phyloP scores from a whole-genome alignment of 2,797 vertebrate genomes.

The Psittacula echo region DNA sequence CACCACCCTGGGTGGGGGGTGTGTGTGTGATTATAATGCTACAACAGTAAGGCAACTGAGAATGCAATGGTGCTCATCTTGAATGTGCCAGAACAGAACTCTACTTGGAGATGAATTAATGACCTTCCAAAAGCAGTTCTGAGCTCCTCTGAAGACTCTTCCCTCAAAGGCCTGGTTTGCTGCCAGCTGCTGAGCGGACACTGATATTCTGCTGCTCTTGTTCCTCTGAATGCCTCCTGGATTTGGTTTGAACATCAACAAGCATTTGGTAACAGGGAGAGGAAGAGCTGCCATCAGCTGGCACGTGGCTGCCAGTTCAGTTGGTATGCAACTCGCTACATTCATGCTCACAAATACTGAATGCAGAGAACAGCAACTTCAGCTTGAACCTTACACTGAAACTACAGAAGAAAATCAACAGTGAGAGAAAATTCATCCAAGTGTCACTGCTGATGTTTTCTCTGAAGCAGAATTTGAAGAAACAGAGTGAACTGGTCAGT shows the following conservation, averaged over 20 bases:
- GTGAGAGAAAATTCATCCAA: not conserved
- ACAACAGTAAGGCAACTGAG: not conserved
- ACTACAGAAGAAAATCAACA: not conserved
- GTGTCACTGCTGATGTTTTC: not conserved
- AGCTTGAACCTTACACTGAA: not conserved
- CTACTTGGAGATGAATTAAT: not conserved
- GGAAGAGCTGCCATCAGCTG: not conserved
- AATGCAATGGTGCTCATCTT: not conserved
- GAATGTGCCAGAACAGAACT: not conserved
- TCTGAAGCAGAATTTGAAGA: conserved; percentile 27
- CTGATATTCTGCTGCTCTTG: not conserved
- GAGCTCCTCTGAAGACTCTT: not conserved
- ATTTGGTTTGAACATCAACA: not conserved
- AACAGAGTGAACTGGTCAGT: conserved; percentile 34
- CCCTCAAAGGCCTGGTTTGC: not conserved
- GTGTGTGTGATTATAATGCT: not conserved
- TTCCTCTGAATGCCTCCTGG: not conserved
- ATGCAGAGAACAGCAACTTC: conserved; percentile 7
- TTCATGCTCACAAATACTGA: conserved; percentile 24
- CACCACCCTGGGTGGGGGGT: not conserved
- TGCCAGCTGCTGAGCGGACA: not conserved
- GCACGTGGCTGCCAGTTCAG: accelerated
- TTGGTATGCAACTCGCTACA: not conserved
- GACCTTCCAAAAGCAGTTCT: not conserved
- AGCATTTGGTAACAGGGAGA: not conserved